Evolutionary conservation across 2,113 vertebrate genomes (phyloP), one percentile per base, ranked within the genome.

Genomic region (Cettia cetti): DNA sequence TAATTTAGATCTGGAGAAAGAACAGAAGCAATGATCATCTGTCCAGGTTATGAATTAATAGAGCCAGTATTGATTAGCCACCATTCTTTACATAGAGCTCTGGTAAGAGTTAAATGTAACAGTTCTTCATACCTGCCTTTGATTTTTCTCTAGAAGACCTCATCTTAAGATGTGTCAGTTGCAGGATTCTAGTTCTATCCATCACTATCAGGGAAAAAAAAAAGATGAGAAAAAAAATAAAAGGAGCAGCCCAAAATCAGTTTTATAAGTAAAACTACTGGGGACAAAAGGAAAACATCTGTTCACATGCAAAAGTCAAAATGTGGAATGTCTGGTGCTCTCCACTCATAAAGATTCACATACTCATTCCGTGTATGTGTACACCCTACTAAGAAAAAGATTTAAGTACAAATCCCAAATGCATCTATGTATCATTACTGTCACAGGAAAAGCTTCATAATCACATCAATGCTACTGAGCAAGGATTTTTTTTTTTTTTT

Each of bases 31-130:
- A 93, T 94, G 93, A 92, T 98, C 97, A 96, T 95, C 79, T 6
- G 5, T 75, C 95, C 92, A 82, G 92, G 82, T 95, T 96, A 91
- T 96, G 87, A 98, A 98, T 98, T 97, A 98, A 98, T 97, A 97
- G 86, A 63, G 19, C 77, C 68, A 24, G 40, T 97, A 97, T 98
- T 97, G 97, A 98, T 97, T 97, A 96, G 84, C 45, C 54, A 47
- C 28, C 91, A 79, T 35, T 95, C 77, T 97, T 97, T 92, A 94
- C 87, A 81, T 37, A 75, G 40, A 95, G 35, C 49, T 95, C 82
- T 97, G 86, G 61, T 65, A 91, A 90, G 94, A 97, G 95, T 97
- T 92, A 97, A 97, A 97, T 91, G 89, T 89, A 97, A 91, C 87
- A 79, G 96, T 97, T 97, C 84, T 97, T 96, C 93, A 79, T 64